Evolutionary conservation across 1,140 invertebrate genomes (phyloP).

Genomic region (Steinernema khuongi): DNA sequence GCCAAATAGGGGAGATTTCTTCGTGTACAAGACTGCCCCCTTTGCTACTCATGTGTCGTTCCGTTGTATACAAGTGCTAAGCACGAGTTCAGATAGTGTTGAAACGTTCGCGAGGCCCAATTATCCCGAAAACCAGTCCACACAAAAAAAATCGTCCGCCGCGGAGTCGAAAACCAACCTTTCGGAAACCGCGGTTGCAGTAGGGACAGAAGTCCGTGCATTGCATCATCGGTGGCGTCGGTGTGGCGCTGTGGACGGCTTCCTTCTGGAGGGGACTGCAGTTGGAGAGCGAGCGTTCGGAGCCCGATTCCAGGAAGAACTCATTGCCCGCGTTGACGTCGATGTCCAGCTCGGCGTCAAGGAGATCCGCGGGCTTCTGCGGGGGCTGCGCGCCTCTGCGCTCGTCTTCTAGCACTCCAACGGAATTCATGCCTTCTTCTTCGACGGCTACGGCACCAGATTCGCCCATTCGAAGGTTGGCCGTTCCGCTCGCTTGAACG

Average conservation of each 20-base stretch:
- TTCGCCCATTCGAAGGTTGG: conserved; percentile 3
- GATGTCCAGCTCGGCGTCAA: conserved; percentile 7
- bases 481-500: neutral
- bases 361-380: neutral
- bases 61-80: no score
- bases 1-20: no score
- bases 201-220: conserved; percentile 40
- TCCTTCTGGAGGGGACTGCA: conserved; percentile 8
- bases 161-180: conserved; percentile 30
- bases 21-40: no score
- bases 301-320: conserved; percentile 9
- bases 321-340: neutral
- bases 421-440: conserved; percentile 3
- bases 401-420: neutral
- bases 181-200: conserved; percentile 46
- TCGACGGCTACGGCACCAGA: neutral
- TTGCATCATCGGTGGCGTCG: conserved; percentile 1
- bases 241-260: neutral
- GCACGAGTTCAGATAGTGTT: no score
- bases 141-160: neutral
- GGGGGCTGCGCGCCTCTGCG: neutral
- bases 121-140: neutral
- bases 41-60: no score
- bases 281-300: neutral
- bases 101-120: neutral